Evolutionary conservation across 2,113 vertebrate species (phyloP), one percentile per base, ranked within the genome.

Genomic region (Aplodontia rufa): DNA sequence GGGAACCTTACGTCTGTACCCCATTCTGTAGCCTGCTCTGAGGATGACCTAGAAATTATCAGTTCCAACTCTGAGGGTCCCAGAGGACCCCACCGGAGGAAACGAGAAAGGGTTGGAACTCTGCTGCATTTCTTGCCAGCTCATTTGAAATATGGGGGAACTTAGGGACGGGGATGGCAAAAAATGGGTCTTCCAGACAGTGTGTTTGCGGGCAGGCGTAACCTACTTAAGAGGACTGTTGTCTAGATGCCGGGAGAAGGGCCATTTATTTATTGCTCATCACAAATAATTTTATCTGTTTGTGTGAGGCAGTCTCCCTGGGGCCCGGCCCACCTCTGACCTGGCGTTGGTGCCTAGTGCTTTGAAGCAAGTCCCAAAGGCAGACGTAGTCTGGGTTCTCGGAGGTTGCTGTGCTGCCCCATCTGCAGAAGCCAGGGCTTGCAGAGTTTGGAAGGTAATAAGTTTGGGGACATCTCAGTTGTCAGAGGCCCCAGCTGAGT

Each of bases 21-120:
- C 53, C 58, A 6, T 84, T 75, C 51, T 24, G 22, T 87, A 58
- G 32, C 62, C 90, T 42, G 91, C 86, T 86, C 49, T 8, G 68
- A 74, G 87, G 53, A 45, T 97, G 96, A 97, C 97, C 97, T 95
- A 95, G 91, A 96, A 97, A 96, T 83, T 90, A 47, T 7, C 64
- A 13, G 53, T 82, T 96, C 68, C 28, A 53, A 88, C 88, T 96
- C 91, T 8, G 35, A 94, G 84, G 92, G 72, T 94, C 94, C 90
- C 92, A 66, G 83, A 87, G 92, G 90, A 89, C 66, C 42, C 96
- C 68, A 20, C 30, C 1, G 0, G 30, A 35, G 72, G 78, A 42
- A 47, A 40, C 1, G 14, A 49, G 79, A 55, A 62, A 90, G 37
- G 55, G 13, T 32, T 37, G 51, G 51, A 6, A 17, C 66, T 93